Base-by-base conservation (phyloP, 2,888 invertebrate genomes). In the Himalopsyche japonica region DNA sequence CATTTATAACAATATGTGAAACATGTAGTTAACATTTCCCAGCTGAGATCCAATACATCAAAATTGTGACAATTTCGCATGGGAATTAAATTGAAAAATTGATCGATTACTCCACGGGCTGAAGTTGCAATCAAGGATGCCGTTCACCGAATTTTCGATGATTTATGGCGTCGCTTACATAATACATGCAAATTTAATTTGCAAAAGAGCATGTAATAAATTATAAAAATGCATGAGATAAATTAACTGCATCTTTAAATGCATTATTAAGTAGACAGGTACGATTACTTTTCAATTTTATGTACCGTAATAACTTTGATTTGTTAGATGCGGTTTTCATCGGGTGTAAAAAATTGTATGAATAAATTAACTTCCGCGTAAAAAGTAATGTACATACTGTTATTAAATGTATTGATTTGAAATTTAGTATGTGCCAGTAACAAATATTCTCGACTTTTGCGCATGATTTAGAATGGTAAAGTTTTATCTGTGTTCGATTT, bases 21-120 rank as follows among this genome's bases (percentile, higher is more conserved):
- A 57, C 57, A 57, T 24, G 57, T 57, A 57, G 57, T 57, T 57
- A 57, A 57, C 57, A 34, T 76, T 76, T 76, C 76, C 30, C 76
- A 76, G 15, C 76, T 7, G 27, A 76, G 76, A 34, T 18, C 76
- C 76, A 34, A 76, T 76, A 76, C 76, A 76, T 76, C 76, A 76
- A 76, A 76, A 76, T 76, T 76, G 76, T 76, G 76, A 76, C 76
- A 76, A 30, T 76, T 34, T 76, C 76, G 76, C 76, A 76, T 76
- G 76, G 7, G 30, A 76, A 76, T 76, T 76, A 76, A 76, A 76
- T 76, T 76, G 76, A 34, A 76, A 76, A 76, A 57, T 57, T 76
- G 76, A 76, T 76, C 76, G 76, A 76, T 76, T 34, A 34, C 76
- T 30, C 30, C 32, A 76, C 30, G 32, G 34, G 15, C 34, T 27